phyloP scores from a whole-genome alignment of 2,113 vertebrate genomes.

The Garra rufa region DNA sequence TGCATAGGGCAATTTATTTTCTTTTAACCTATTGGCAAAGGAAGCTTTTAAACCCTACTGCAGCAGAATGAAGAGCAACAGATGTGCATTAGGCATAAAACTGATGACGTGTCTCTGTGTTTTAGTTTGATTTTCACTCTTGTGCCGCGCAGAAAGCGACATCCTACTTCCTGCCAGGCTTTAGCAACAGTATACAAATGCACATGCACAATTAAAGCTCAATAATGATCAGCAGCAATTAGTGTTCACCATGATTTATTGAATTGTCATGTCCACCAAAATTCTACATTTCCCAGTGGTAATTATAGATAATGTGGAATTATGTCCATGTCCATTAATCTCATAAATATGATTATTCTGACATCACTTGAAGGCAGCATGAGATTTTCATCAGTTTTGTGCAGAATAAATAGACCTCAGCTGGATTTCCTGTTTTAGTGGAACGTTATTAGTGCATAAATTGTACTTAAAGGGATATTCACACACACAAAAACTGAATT shows the following conservation, averaged over 20 bases:
- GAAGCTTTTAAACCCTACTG: background rate
- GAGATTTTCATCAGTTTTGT: background rate
- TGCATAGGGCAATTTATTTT: background rate
- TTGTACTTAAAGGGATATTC: background rate
- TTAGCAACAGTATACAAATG: background rate
- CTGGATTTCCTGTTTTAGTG: background rate
- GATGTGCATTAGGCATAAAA: background rate
- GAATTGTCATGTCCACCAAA: background rate
- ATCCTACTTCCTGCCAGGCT: background rate
- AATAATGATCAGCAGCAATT: background rate
- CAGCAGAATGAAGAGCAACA: background rate
- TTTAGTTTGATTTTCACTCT: background rate
- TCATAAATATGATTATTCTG: constrained; percentile 10
- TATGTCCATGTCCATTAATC: background rate
- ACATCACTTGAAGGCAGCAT: background rate
- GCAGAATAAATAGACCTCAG: background rate
- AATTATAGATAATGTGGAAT: constrained; percentile 17
- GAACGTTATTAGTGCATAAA: background rate
- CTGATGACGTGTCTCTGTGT: background rate
- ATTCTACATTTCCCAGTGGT: background rate
- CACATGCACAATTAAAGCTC: background rate
- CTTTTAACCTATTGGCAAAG: background rate
- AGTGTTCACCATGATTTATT: background rate
- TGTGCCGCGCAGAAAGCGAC: background rate
- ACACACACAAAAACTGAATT: background rate